Conservation (phyloP, 2,888 invertebrate genomes). For the Zhuqinia jingwanae region DNA sequence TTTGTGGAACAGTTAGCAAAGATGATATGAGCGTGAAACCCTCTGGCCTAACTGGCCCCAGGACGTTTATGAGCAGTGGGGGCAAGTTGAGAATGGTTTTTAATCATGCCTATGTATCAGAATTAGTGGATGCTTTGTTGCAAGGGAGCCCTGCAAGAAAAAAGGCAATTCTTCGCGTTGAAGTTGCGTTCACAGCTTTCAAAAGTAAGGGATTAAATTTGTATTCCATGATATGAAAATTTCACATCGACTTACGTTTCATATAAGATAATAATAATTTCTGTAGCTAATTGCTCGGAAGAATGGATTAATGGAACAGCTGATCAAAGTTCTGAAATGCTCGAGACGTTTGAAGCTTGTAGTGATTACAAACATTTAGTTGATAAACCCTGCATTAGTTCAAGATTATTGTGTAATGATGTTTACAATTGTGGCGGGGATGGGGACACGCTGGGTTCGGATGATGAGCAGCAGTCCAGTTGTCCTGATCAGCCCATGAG, state of each 20-base stretch:
- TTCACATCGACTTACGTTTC: too few species aligned
- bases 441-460: constrained; percentile 67
- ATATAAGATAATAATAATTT: too few species aligned
- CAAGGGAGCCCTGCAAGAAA: constrained; percentile 61
- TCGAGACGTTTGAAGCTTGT: constrained; percentile 70
- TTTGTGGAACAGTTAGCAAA: constrained; percentile 68
- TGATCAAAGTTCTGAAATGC: constrained; percentile 43
- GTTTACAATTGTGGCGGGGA: constrained; percentile 74
- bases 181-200: constrained; percentile 73
- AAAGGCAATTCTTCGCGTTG: constrained; percentile 68
- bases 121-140: constrained; percentile 71
- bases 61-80: constrained; percentile 60
- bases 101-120: constrained; percentile 75
- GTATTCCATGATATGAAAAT: too few species aligned
- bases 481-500: constrained; percentile 71
- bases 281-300: constrained; percentile 56
- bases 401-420: constrained; percentile 74
- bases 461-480: constrained; percentile 64
- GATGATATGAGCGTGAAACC: constrained; percentile 67
- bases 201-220: too few species aligned
- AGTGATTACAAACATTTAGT: constrained; percentile 54
- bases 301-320: constrained; percentile 50
- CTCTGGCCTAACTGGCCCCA: constrained; percentile 65
- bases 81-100: constrained; percentile 71
- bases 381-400: constrained; percentile 74